Conservation (phyloP, 2,888 invertebrate species). For the Hirtodrosophila trivittata region DNA sequence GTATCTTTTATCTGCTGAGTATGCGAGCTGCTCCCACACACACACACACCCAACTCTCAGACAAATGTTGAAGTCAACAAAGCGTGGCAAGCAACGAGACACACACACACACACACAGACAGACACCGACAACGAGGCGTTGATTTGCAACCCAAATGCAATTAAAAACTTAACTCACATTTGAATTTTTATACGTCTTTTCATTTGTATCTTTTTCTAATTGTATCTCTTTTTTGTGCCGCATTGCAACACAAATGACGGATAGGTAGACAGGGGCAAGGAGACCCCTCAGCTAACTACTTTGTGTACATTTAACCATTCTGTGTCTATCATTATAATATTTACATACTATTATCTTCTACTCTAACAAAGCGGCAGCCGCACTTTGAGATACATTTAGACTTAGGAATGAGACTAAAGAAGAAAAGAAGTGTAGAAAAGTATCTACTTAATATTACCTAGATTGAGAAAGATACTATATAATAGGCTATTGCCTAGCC, state of each 20-base stretch:
- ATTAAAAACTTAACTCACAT: constrained; percentile 50
- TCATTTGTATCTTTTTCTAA: constrained; percentile 9
- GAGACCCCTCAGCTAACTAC: constrained; percentile 33
- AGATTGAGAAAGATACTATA: no score
- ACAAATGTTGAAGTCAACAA: constrained; percentile 49
- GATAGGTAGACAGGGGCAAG: constrained; percentile 12
- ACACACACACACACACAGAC: background rate
- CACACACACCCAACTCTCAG: constrained; percentile 32
- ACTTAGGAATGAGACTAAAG: no score
- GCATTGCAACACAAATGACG: constrained; percentile 42
- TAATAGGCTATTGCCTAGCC: no score
- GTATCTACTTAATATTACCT: no score
- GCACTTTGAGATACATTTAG: no score
- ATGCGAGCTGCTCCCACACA: constrained; percentile 33
- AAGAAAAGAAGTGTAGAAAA: no score
- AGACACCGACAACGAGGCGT: constrained; percentile 50
- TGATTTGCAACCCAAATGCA: constrained; percentile 62
- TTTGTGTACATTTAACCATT: constrained; percentile 35
- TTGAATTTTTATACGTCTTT: constrained; percentile 20
- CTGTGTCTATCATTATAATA: constrained; percentile 27
- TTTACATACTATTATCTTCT: no score
- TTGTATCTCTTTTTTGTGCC: constrained; percentile 14
- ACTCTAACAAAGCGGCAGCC: no score
- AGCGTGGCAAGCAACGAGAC: constrained; percentile 56
- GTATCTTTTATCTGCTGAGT: background rate